Evolutionary conservation across 92 coral and sea anemone genomes (phyloP), one percentile per base, ranked within the genome.

Genomic region (Diadumene lineata): DNA sequence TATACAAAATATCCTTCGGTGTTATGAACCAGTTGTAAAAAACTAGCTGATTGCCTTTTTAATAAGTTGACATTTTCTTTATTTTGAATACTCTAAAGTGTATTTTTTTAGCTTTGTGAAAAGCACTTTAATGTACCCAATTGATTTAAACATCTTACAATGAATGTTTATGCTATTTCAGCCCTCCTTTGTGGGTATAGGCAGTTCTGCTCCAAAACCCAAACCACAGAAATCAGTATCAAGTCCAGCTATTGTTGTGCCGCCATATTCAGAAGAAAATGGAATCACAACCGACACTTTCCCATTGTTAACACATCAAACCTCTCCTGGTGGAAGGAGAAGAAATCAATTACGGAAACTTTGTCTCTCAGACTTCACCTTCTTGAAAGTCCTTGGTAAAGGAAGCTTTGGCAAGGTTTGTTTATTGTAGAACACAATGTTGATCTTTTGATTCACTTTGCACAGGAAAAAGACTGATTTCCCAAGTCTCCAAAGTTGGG

Each of bases 321-420:
- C 86, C n/a, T 91, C 97, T 2, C 97, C 97, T 1, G 97, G 93
- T 27, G 88, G 76, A 46, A 70, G 88, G 56, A 50, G 97, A 65
- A 65, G 92, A 70, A 73, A 77, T 32, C 34, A 43, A 7, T 50
- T 29, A 30, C 68, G 73, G 31, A 86, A 79, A 57, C 55, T 79
- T 21, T 76, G 84, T 11, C 74, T 85, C 29, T 72, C 75, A 71
- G 97, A 92, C 34, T 94, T 94, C 43, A 82, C 87, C 31, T 87
- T 94, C 75, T 79, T 94, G 16, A 94, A 91, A 82, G 98, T 94
- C 38, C 79, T 94, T 73, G 98, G 98, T 56, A 94, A 94, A 86
- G 98, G 98, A 34, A 94, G 97, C 65, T 94, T 91, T 83, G 98
- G 98, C 66, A 94, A 94, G 94, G 98, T 94, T 24, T 31, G 87